Conservation (phyloP, 2,113 vertebrate genomes). For the Hypanus sabinus region DNA sequence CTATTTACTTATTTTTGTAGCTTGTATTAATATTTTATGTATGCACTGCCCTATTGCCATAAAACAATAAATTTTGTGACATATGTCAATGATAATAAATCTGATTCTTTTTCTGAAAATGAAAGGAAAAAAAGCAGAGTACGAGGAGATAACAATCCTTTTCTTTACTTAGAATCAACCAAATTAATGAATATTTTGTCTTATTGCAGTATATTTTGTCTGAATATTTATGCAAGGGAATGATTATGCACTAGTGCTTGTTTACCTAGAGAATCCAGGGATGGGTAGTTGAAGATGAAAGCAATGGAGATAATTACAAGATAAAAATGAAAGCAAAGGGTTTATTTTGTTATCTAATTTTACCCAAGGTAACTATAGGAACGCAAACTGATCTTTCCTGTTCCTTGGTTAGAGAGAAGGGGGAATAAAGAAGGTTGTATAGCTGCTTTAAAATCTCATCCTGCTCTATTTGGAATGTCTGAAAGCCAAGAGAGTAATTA, state of each 20-base stretch:
- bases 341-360: neutral
- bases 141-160: neutral
- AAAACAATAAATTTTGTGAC: too few species aligned
- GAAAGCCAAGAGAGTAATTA: neutral
- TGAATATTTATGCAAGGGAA: neutral
- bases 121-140: neutral
- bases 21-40: too few species aligned
- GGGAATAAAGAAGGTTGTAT: neutral
- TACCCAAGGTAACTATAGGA: neutral
- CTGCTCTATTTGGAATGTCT: neutral
- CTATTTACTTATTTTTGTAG: too few species aligned
- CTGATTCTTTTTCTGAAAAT: too few species aligned
- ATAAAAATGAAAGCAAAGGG: neutral
- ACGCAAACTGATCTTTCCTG: neutral
- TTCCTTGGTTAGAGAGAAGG: neutral
- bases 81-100: too few species aligned
- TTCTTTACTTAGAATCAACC: neutral
- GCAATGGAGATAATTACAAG: neutral
- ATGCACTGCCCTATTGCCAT: too few species aligned
- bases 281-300: neutral
- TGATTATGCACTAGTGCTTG: neutral
- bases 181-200: slow-evolving; percentile 1
- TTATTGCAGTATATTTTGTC: too few species aligned
- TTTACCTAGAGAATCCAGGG: neutral
- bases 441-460: neutral